Base-by-base conservation (phyloP, 2,888 invertebrate species). In the Lymantria dispar region DNA sequence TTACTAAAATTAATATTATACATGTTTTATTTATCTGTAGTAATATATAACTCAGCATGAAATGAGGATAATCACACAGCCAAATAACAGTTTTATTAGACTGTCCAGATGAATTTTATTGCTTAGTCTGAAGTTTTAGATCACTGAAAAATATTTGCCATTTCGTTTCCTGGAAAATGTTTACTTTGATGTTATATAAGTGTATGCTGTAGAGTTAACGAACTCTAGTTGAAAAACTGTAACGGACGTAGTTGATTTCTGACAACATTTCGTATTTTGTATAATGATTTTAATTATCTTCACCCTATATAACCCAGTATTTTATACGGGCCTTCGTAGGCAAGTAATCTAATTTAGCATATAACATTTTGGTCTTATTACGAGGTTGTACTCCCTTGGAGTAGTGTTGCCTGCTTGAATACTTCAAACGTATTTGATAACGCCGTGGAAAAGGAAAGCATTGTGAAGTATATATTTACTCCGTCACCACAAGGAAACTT, bases 41-140 rank as follows among this genome's bases (percentile, higher is more conserved):
- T 47, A 57, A 57, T 62, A 62, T 60, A 68, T 64, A 54, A 62
- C 60, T 58, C 56, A 51, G 50, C 43, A 42, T 41, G 55, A 68
- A 68, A 46, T 55, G 50, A 54, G 63, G 62, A 54, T 62, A 64
- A 65, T 65, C 54, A 43, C 50, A 52, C 48, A 52, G 22, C 52
- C 52, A 58, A 63, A 58, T 65, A 22, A 22, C 53, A 54, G 57
- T 65, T 68, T 68, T 64, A 64, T 68, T 58, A 47, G 56, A 53
- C 56, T 13, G 31, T 43, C 61, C 57, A 62, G 56, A 54, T 58
- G 46, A 62, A 53, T 53, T 68, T 68, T 66, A 68, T 60, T 43
- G 51, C 39, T 41, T 41, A 46, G 50, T 48, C 55, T 58, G 52
- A 62, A 66, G 53, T 56, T 66, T 62, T 61, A 61, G 57, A 59